phyloP scores from a whole-genome alignment of 2,888 invertebrate species.

The Chloromyia formosa region DNA sequence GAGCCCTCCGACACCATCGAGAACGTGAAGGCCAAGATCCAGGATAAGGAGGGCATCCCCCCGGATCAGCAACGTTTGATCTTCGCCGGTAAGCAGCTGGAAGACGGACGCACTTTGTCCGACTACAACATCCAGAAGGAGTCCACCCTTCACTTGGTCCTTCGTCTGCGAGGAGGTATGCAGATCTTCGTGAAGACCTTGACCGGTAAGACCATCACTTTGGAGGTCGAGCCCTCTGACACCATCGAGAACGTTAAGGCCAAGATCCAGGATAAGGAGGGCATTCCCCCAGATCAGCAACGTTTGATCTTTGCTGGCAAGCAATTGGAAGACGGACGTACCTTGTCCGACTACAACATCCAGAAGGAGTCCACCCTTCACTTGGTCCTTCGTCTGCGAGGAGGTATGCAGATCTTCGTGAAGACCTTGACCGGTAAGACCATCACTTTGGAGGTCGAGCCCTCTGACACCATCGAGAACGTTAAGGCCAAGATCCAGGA shows the following conservation, averaged over 20 bases:
- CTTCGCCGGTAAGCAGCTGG: slow-evolving; percentile 46
- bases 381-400: slow-evolving; percentile 52
- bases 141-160: slow-evolving; percentile 53
- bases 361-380: slow-evolving; percentile 52
- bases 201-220: slow-evolving; percentile 55
- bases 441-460: slow-evolving; percentile 46
- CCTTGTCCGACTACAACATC: slow-evolving; percentile 53
- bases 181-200: slow-evolving; percentile 58
- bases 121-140: slow-evolving; percentile 54
- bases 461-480: slow-evolving; percentile 46
- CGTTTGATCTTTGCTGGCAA: slow-evolving; percentile 57
- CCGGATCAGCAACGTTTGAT: slow-evolving; percentile 48
- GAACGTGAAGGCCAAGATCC: slow-evolving; percentile 46
- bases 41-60: slow-evolving; percentile 46
- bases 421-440: slow-evolving; percentile 46
- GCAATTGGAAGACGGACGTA: slow-evolving; percentile 55
- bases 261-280: slow-evolving; percentile 57
- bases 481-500: slow-evolving; percentile 47
- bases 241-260: slow-evolving; percentile 56
- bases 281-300: slow-evolving; percentile 57
- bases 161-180: slow-evolving; percentile 55
- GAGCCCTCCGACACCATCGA: slow-evolving; percentile 47
- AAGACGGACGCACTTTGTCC: slow-evolving; percentile 50
- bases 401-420: slow-evolving; percentile 48
- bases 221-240: slow-evolving; percentile 54